Evolutionary conservation across 1,140 invertebrate genomes (phyloP), one percentile per base, ranked within the genome.

Genomic region (Anadara kagoshimensis): DNA sequence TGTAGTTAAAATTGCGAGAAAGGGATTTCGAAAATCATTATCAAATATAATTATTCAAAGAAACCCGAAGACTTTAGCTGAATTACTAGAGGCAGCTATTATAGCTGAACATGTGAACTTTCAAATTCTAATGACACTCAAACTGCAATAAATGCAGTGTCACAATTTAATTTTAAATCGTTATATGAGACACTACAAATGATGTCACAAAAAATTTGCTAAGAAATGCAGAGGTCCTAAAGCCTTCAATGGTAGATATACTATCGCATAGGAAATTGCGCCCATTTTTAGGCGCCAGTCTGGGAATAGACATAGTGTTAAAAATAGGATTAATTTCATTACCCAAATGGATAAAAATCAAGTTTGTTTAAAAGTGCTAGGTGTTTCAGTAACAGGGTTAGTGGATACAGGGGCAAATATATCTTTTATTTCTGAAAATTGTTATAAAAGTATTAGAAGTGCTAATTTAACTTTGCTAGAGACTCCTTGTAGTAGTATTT

Each of bases 261-360:
- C 20, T 54, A 54, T 12, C 5, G 10, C 8, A 14, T 54, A 54
- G 51, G 51, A 20, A 54, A 54, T 7, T 20, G 51, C 51, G 51
- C 51, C 51, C 51, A 20, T 54, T 54, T 54, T 54, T 54, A 54
- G 51, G n/a, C 51, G 20, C 10, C 51, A 54, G 51, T 54, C 51
- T 54, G 20, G 51, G 51, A 54, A 54, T 54, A 18, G 45, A 18
- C 45, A 47, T 10, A 18, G 45, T 47, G 51, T 12, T 20, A 54
- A 54, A 20, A 54, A 54, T 14, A 54, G 20, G n/a, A 20, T 54
- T 12, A 54, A 54, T 20, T 20, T 54, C 12, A 54, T 54, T 20
- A 20, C 51, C 8, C 51, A 12, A 54, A 54, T 54, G 51, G 20
- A 54, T n/a, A 54, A 54, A 54, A 54, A 54, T 54, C 12, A 20